Base-by-base conservation (phyloP, 2,113 vertebrate species). In the Cranoglanis bouderius region DNA sequence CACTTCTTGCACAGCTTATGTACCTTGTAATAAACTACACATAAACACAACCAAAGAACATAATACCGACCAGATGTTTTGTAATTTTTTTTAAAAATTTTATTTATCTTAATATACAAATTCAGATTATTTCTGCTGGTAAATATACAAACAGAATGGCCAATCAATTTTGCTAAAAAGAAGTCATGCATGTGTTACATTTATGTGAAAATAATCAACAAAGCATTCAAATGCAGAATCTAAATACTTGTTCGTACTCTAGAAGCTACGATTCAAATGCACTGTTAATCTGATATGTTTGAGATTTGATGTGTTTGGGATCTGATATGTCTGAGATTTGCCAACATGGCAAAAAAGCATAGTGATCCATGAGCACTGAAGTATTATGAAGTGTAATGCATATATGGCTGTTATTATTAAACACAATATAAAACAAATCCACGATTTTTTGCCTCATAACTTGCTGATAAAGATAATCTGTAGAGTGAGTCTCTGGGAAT, bases 91-190 rank as follows among this genome's bases (percentile, higher is more conserved):
- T 87, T 49, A 4, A 49, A n/a, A n/a, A n/a, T n/a, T 49, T 49
- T 78, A 88, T 82, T 82, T n/a, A 12, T 82, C 90, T 82, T 88
- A 88, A 85, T 84, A 91, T 88, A 91, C 86, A 89, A 46, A 89
- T 88, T 88, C 46, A 67, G 88, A 65, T 88, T 29, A 43, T 29
- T 84, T 53, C 67, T 53, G 81, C 14, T 78, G n/a, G 81, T 87
- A 91, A 89, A 87, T 87, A 84, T 87, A 87, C 88, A 87, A 82
- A 91, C 72, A 55, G 88, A 32, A 72, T 55, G 19, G 55, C 72
- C 29, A 87, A 82, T 61, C n/a, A n/a, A n/a, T n/a, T n/a, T n/a
- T 38, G 5, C 18, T 63, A 82, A 61, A 84, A 53, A 80, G 14
- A 38, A 82, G 55, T 85, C 77, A 85, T n/a, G 43, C 84, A 40